These are phyloP conservation scores for Ennomos quercinarius DNA, from an alignment of 2,888 invertebrate species.

Conservation along the genomic window DNA sequence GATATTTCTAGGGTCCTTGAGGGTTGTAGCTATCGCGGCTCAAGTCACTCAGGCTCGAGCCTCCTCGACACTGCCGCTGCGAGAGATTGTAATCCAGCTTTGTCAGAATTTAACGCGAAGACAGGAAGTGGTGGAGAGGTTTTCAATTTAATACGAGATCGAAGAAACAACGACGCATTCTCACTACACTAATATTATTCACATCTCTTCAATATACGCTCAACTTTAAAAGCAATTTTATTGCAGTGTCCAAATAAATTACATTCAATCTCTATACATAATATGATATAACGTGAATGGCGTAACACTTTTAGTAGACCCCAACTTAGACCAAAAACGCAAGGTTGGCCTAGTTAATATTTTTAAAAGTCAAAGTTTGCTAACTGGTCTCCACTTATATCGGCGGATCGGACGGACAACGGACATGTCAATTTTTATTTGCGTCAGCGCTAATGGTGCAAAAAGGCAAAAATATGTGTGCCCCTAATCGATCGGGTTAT, in stretches of 20 bases:
- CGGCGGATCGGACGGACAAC: constrained; percentile 51
- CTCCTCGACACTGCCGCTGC: constrained; percentile 59
- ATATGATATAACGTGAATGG: no score
- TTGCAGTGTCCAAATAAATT: no score
- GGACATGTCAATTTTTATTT: constrained; percentile 60
- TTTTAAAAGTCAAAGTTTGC: no score
- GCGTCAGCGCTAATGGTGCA: constrained; percentile 43
- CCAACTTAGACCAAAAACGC: no score
- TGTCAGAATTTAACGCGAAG: constrained; percentile 58
- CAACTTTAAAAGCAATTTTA: constrained; percentile 3
- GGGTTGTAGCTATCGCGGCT: constrained; percentile 58
- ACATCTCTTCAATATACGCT: constrained; percentile 1
- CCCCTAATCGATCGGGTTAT: constrained; percentile 34
- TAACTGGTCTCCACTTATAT: constrained; percentile 32
- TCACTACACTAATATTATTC: not conserved
- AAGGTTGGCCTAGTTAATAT: no score
- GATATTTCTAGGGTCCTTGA: constrained; percentile 64
- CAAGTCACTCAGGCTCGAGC: constrained; percentile 62
- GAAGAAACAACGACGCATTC: constrained; percentile 28
- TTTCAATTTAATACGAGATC: constrained; percentile 40
- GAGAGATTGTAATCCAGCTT: constrained; percentile 70
- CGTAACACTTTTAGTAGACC: no score
- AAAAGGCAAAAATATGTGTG: constrained; percentile 40
- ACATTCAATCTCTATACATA: no score
- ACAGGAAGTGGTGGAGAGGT: constrained; percentile 57